phyloP scores from a whole-genome alignment of 2,113 vertebrate species.

The Bubo blakistoni region DNA sequence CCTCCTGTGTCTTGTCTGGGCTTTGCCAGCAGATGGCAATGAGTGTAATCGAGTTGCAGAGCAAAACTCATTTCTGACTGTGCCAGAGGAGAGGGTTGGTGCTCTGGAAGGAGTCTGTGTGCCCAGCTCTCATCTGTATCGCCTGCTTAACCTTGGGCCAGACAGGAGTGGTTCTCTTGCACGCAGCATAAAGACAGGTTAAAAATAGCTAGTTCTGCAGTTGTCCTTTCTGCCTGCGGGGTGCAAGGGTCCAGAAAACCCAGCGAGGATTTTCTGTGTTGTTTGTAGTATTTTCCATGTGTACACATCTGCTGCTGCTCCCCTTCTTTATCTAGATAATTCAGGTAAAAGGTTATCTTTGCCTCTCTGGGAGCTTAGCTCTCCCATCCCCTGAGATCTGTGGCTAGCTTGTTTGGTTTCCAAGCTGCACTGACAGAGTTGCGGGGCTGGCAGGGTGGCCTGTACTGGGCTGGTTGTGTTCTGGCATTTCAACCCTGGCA shows the following conservation, averaged over 20 bases:
- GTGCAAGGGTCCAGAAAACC: not conserved
- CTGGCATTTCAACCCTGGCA: not conserved
- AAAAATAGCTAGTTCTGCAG: not conserved
- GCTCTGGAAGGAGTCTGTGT: not conserved
- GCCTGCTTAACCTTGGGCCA: accelerated
- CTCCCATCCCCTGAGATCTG: not conserved
- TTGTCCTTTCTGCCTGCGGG: not conserved
- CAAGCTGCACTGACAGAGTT: not conserved
- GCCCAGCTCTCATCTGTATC: not conserved
- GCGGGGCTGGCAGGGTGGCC: not conserved
- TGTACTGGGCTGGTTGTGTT: not conserved
- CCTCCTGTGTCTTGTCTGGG: not conserved
- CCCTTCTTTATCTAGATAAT: not conserved
- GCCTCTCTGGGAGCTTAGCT: not conserved
- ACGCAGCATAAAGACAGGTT: not conserved
- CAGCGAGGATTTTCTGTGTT: not conserved
- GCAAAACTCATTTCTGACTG: not conserved
- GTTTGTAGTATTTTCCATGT: not conserved
- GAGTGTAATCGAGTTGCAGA: not conserved
- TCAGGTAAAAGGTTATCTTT: accelerated
- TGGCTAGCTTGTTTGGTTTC: not conserved
- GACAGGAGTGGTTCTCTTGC: not conserved
- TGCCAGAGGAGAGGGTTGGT: not conserved
- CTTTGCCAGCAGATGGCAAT: slow-evolving; percentile 48
- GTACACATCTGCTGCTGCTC: not conserved